Base-by-base conservation (phyloP, 92 coral and sea anemone genomes). In the Umimayanthus kanabou region DNA sequence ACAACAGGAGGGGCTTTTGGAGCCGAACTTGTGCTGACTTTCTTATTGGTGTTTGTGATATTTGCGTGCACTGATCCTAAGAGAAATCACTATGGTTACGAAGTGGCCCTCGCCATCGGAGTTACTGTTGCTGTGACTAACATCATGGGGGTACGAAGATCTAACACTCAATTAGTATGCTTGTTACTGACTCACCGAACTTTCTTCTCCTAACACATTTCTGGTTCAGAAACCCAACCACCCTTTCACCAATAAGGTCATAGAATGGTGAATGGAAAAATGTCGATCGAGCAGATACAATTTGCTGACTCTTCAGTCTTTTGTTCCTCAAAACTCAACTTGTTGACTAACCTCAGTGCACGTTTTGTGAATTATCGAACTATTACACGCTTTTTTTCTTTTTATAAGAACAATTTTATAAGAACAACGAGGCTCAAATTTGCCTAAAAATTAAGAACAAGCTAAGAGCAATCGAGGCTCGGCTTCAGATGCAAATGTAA, bases 31-130 rank as follows among this genome's bases (percentile, higher is more conserved):
- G 82, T 96, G 85, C 89, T 96, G 49, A 94, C 98, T 3, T 94
- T 94, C 85, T 50, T 96, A 55, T 89, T 96, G 23, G 98, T 96
- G 9, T 82, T 96, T 66, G 95, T 97, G 39, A 94, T 96, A 25
- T 96, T 92, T 80, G 94, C 98, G 70, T 85, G 91, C 69, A 94
- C 96, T 6, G 98, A 96, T 49, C 82, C 98, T 45, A 88, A 91
- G 81, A 87, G 98, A 25, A 80, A 79, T 15, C 95, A 90, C 82
- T 94, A 96, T 88, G 98, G 95, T 18, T 94, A 94, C 80, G 98
- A 95, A 65, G 93, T 92, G 25, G 96, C 98, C 18, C 79, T 96
- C 73, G 91, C 97, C 40, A 94, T 96, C 71, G 98, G 98, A n/a
- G 77, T 96, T 66, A 92, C 96, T 25, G 95, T 94, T 29, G 84